These are phyloP conservation scores for Desoria tigrina DNA, from an alignment of 2,888 invertebrate species.

Conservation along the genomic window DNA sequence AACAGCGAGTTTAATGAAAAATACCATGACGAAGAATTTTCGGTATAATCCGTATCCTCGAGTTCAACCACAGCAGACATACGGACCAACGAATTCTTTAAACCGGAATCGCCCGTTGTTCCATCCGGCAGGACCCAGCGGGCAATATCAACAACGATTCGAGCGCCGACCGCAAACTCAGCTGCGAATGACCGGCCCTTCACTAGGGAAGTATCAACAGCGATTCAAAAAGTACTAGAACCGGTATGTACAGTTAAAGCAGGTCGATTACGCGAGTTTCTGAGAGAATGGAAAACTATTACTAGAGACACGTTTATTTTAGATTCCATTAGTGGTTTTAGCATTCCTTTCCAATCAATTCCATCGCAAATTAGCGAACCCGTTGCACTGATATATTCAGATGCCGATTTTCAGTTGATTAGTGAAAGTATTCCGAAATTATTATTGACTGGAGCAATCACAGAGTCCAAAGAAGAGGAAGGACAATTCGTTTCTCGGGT, in stretches of 20 bases:
- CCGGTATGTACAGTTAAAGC: background rate
- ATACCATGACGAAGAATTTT: too few relatives aligned
- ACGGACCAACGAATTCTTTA: too few relatives aligned
- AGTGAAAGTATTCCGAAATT: background rate
- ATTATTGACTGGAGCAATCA: constrained; percentile 1
- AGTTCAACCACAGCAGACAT: too few relatives aligned
- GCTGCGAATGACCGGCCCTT: background rate
- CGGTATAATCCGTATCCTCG: too few relatives aligned
- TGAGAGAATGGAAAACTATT: too few relatives aligned
- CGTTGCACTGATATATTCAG: background rate
- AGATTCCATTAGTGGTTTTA: too few relatives aligned
- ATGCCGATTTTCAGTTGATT: background rate
- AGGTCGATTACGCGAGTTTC: too few relatives aligned
- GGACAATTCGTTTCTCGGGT: constrained; percentile 12
- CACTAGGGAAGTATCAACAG: background rate
- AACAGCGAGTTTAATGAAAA: too few relatives aligned
- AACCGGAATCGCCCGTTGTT: background rate
- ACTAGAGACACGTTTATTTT: too few relatives aligned
- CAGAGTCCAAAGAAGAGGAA: background rate
- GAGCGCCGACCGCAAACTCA: background rate
- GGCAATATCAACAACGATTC: background rate
- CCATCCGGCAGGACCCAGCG: too few relatives aligned
- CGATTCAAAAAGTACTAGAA: background rate
- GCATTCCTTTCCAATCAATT: background rate
- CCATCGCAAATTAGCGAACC: background rate